phyloP scores from a whole-genome alignment of 2,113 vertebrate genomes.

The Gallinago media region DNA sequence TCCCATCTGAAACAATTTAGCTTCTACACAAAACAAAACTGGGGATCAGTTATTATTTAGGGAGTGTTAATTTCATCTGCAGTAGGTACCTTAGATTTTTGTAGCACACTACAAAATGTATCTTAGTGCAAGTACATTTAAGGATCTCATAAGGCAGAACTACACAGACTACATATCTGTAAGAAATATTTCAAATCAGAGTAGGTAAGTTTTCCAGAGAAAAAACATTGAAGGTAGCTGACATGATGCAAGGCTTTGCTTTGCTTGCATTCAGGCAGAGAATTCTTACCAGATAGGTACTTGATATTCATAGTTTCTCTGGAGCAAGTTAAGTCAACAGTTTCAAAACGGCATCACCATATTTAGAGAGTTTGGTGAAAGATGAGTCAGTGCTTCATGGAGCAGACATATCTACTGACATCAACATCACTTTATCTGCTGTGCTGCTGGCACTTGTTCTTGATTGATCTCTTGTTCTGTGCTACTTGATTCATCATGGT shows the following conservation, averaged over 20 bases:
- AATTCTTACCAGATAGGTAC: neutral
- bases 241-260: neutral
- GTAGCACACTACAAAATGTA: neutral
- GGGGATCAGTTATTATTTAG: neutral
- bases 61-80: neutral
- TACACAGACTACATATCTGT: neutral
- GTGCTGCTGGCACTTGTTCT: neutral
- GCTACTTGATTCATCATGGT: conserved; percentile 7
- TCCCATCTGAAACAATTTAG: neutral
- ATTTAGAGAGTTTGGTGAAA: neutral
- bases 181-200: neutral
- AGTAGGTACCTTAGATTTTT: neutral
- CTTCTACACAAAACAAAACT: neutral
- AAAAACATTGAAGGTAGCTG: neutral
- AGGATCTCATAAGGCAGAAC: neutral
- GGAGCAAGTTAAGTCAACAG: neutral
- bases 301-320: conserved; percentile 24
- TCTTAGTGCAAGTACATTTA: neutral
- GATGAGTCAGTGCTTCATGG: neutral
- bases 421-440: neutral
- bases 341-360: neutral
- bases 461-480: conserved; percentile 52
- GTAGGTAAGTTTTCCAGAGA: neutral
- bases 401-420: neutral
- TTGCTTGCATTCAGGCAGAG: neutral